These are phyloP conservation scores for Petaurus breviceps DNA, from an alignment of 2,113 vertebrate genomes.

Conservation along the genomic window DNA sequence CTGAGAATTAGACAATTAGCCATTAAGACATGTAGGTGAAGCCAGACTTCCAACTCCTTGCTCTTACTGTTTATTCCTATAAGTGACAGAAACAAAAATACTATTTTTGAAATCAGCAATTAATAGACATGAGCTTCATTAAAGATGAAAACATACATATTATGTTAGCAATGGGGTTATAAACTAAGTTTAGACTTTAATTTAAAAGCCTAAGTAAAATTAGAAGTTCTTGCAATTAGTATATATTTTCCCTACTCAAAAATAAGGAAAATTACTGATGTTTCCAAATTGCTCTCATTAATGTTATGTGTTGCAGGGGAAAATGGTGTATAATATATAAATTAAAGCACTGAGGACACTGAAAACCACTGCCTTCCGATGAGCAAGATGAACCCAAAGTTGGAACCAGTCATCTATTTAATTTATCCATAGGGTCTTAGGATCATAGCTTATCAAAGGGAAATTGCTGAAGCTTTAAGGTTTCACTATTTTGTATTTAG, in stretches of 20 bases:
- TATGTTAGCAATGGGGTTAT: neutral
- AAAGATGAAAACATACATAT: neutral
- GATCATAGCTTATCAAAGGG: neutral
- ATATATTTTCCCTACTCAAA: neutral
- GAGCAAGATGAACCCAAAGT: constrained; percentile 3
- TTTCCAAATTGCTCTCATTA: neutral
- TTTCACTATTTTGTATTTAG: neutral
- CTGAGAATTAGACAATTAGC: neutral
- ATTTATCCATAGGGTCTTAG: neutral
- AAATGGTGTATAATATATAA: neutral
- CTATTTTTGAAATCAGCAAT: neutral
- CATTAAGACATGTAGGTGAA: neutral
- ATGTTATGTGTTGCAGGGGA: neutral
- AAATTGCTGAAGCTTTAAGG: neutral
- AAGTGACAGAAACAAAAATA: constrained; percentile 24
- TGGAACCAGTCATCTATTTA: constrained; percentile 11
- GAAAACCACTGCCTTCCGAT: constrained; percentile 21
- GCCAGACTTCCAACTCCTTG: neutral
- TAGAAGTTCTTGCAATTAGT: constrained; percentile 15
- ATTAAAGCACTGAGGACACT: constrained; percentile 11
- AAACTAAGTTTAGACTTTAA: constrained; percentile 11
- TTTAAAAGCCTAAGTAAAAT: neutral
- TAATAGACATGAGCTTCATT: neutral
- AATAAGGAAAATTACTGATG: constrained; percentile 1
- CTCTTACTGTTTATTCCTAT: constrained; percentile 11